Evolutionary conservation across 2,888 invertebrate genomes (phyloP).

Genomic region (Clunio marinus): DNA sequence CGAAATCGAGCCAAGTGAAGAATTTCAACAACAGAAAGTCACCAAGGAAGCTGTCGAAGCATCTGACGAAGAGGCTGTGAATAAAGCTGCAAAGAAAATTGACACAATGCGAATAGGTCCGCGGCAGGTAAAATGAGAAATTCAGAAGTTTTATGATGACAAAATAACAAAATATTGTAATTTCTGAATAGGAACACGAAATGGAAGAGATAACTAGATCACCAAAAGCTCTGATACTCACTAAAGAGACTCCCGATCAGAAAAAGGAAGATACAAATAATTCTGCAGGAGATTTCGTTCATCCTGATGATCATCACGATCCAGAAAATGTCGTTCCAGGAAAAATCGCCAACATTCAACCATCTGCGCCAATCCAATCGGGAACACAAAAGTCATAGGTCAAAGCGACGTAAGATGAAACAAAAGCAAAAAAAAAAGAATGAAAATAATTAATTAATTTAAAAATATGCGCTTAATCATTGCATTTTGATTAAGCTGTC

Average conservation of each 20-base stretch:
- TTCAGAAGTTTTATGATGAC: not conserved
- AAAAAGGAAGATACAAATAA: not conserved
- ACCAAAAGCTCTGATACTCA: not conserved
- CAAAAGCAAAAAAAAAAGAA: too few species aligned
- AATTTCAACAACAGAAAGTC: constrained; percentile 39
- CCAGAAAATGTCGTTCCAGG: not conserved
- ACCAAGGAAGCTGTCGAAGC: not conserved
- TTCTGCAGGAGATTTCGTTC: too few species aligned
- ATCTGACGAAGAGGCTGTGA: constrained; percentile 21
- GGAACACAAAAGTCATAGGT: constrained; percentile 32
- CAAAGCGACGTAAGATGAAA: not conserved
- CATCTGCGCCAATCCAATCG: constrained; percentile 18
- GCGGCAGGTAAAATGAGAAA: too few species aligned
- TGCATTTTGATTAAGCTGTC: constrained; percentile 6
- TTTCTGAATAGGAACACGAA: constrained; percentile 12
- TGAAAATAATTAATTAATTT: too few species aligned
- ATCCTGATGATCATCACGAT: not conserved
- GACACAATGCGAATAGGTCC: constrained; percentile 17
- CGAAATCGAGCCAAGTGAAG: constrained; percentile 49
- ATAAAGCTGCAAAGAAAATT: constrained; percentile 20
- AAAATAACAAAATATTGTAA: not conserved
- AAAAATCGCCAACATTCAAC: constrained; percentile 15
- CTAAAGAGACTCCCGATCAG: not conserved
- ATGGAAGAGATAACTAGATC: not conserved
- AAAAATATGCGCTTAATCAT: constrained; percentile 7